Percentiles rank a stretch among this genome's conserved stretches.
Conservation (phyloP, 2,113 vertebrate genomes). For the Syrmaticus mikado region DNA sequence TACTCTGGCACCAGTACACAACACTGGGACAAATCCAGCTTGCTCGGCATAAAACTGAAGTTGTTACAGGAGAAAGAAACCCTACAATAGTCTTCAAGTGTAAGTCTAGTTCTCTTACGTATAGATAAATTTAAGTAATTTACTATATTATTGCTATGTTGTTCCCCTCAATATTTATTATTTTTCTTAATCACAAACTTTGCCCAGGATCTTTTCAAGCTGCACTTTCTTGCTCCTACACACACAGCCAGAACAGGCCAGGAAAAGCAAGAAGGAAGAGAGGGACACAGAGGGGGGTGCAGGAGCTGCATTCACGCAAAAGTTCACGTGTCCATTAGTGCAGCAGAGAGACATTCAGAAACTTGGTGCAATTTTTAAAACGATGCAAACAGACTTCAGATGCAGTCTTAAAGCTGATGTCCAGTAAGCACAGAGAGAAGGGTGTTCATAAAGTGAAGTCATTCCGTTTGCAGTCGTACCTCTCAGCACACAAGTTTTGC, state of each 20-base stretch:
- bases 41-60: not conserved
- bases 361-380: not conserved
- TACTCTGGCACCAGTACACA: not conserved
- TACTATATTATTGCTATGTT: not conserved
- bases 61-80: not conserved
- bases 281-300: not conserved
- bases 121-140: not conserved
- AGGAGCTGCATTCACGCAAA: not conserved
- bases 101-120: not conserved
- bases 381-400: not conserved
- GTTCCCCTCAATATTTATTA: fast-evolving
- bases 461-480: not conserved
- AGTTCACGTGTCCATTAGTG: fast-evolving
- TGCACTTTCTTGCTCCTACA: not conserved
- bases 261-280: not conserved
- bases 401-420: not conserved
- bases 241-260: not conserved
- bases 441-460: not conserved
- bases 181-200: not conserved
- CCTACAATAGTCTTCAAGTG: not conserved
- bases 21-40: not conserved
- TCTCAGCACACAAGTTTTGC: fast-evolving
- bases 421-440: not conserved
- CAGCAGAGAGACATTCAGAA: not conserved
- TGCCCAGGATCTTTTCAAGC: not conserved